Base-by-base conservation (phyloP, 1,140 invertebrate species). In the Lutraria rhynchaena region DNA sequence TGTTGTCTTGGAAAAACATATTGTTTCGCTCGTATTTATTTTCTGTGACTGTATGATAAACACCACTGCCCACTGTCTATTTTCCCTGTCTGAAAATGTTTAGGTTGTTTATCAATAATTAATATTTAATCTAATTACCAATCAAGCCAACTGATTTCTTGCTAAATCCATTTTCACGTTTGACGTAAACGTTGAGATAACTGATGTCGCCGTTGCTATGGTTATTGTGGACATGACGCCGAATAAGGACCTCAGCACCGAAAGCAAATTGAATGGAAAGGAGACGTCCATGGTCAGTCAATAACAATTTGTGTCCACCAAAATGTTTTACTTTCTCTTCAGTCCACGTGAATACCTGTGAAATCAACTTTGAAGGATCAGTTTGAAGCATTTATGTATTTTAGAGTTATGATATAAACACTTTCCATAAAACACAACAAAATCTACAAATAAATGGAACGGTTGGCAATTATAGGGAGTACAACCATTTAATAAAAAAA, bases 161-260 rank as follows among this genome's bases (percentile, higher is more conserved):
- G 31, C 73, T 76, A 33, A 76, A 76, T 15, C 57, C 57, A n/a
- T 76, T 58, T 49, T 76, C 73, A 49, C 63, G 57, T 13, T 76
- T 61, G 1, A 76, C 37, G 22, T 31, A 76, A 0, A 76, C 19
- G 19, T 60, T 61, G 4, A 76, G 41, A 53, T 55, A 76, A 17
- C n/a, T 13, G 37, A 7, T 27, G 0, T 15, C 58, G 11, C 9
- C 41, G 17, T 27, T 15, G 37, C 37, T 41, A 41, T 41, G n/a
- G 35, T 33, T 37, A 31, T 31, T 41, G 29, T 22, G 24, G n/a
- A 24, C 3, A 31, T 76, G 73, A 27, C 73, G 73, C 19, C 13
- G 31, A 13, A 76, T 63, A 17, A 76, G 5, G 3, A 76, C 24
- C n/a, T 58, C 31, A 37, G 70, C 51, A 17, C 70, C 70, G 35